Conservation (phyloP, 2,797 vertebrate genomes). For the Crotalus adamanteus region DNA sequence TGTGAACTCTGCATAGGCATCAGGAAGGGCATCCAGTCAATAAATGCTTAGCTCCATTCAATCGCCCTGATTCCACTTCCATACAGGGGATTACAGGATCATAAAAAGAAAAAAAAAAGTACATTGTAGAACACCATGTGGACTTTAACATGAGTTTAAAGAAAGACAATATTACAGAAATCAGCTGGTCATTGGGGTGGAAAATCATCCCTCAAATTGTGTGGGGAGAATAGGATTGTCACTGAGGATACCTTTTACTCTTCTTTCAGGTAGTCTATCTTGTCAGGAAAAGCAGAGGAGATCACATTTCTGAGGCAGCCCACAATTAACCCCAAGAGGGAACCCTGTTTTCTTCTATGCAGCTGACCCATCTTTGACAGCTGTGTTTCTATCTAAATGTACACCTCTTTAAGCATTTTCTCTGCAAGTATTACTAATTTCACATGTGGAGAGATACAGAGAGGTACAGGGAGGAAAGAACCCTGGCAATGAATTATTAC, state of each 20-base stretch:
- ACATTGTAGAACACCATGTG: not conserved
- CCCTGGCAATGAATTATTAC: not conserved
- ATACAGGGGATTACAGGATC: not conserved
- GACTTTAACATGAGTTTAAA: not conserved
- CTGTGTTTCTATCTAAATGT: constrained; percentile 16
- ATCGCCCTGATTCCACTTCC: not conserved
- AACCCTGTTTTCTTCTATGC: constrained; percentile 7
- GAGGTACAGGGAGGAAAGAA: not conserved
- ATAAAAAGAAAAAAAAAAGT: not conserved
- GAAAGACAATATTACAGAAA: not conserved
- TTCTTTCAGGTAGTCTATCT: not conserved
- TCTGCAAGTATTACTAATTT: not conserved
- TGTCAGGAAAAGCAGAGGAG: not conserved
- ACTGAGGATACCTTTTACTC: not conserved
- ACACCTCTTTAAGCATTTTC: not conserved
- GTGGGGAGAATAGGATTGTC: not conserved
- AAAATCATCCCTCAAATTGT: not conserved
- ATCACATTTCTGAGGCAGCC: not conserved
- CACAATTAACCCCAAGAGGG: constrained; percentile 24
- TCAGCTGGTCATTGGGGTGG: not conserved
- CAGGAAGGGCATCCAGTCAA: not conserved
- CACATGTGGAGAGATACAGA: not conserved
- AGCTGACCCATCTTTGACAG: constrained; percentile 9
- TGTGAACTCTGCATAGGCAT: not conserved
- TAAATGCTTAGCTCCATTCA: not conserved